phyloP scores from a whole-genome alignment of 2,888 invertebrate species.

The Coelinius sp. region DNA sequence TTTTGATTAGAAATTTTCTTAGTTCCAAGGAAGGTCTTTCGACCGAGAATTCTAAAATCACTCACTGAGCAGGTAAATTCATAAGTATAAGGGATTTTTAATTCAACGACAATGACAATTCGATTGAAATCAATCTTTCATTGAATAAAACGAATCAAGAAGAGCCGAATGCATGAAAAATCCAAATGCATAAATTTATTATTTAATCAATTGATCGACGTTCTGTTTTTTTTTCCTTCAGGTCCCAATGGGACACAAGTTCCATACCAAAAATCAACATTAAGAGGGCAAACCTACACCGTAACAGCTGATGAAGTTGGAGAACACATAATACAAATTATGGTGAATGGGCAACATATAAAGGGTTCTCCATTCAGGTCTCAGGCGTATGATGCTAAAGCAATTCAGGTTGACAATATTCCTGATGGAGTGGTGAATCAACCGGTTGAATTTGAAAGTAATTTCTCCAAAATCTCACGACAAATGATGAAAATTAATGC shows the following conservation, averaged over 20 bases:
- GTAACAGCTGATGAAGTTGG: slow-evolving; percentile 89
- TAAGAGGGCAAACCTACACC: slow-evolving; percentile 64
- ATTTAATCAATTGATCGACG: neutral
- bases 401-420: slow-evolving; percentile 88
- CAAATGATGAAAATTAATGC: too few species aligned
- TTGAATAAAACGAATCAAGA: too few species aligned
- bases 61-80: too few species aligned
- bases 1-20: slow-evolving; percentile 4
- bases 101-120: too few species aligned
- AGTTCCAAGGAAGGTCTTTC: neutral
- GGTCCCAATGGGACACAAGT: slow-evolving; percentile 69
- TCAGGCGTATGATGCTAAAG: slow-evolving; percentile 85
- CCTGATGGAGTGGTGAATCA: slow-evolving; percentile 90
- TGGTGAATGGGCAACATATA: slow-evolving; percentile 87
- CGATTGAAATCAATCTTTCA: too few species aligned
- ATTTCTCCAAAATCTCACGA: slow-evolving; percentile 64
- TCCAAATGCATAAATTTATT: neutral
- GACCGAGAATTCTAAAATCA: too few species aligned
- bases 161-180: too few species aligned
- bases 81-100: neutral
- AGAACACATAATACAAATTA: slow-evolving; percentile 86
- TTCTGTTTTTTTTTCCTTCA: slow-evolving; percentile 46
- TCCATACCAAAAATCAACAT: slow-evolving; percentile 66
- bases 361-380: slow-evolving; percentile 92
- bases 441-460: slow-evolving; percentile 97